Percentiles rank a stretch among this genome's conserved stretches.
phyloP scores from a whole-genome alignment of 2,113 vertebrate species.

The Columba janthina region DNA sequence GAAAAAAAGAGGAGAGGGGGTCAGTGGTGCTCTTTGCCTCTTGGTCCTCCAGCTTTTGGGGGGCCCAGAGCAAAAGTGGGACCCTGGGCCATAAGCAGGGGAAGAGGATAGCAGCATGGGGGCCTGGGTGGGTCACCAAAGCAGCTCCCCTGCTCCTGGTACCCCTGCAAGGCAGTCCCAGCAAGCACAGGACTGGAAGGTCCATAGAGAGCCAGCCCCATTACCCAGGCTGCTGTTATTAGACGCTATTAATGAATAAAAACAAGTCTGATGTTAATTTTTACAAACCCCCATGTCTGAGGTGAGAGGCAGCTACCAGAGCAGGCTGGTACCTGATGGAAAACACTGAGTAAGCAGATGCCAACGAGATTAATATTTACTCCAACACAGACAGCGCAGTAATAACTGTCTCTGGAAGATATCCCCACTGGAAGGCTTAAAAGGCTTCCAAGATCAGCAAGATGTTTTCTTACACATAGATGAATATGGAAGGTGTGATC shows the following conservation, averaged over 20 bases:
- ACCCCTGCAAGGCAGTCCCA: neutral
- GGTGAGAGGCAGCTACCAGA: neutral
- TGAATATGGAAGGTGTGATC: slow-evolving; percentile 14
- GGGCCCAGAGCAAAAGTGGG: neutral
- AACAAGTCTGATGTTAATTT: neutral
- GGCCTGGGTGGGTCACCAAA: rapidly evolving
- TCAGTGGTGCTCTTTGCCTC: neutral
- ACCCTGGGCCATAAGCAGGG: neutral
- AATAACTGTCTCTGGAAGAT: slow-evolving; percentile 12
- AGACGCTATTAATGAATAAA: neutral
- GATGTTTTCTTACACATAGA: slow-evolving; percentile 33
- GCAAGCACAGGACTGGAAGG: neutral
- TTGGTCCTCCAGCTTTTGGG: neutral
- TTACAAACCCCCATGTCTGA: neutral
- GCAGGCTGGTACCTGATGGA: neutral
- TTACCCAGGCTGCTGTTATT: neutral
- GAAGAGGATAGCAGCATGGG: rapidly evolving
- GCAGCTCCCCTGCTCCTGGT: neutral
- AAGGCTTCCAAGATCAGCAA: slow-evolving; percentile 21
- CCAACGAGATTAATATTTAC: neutral
- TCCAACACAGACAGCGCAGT: neutral
- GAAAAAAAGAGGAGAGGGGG: neutral
- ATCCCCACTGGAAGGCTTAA: slow-evolving; percentile 47
- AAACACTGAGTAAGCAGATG: neutral
- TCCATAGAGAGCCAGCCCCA: neutral